Percentiles rank a stretch among this genome's conserved stretches.
These are phyloP conservation scores for Grammomys surdaster DNA, from an alignment of 2,113 vertebrate genomes.

Conservation along the genomic window DNA sequence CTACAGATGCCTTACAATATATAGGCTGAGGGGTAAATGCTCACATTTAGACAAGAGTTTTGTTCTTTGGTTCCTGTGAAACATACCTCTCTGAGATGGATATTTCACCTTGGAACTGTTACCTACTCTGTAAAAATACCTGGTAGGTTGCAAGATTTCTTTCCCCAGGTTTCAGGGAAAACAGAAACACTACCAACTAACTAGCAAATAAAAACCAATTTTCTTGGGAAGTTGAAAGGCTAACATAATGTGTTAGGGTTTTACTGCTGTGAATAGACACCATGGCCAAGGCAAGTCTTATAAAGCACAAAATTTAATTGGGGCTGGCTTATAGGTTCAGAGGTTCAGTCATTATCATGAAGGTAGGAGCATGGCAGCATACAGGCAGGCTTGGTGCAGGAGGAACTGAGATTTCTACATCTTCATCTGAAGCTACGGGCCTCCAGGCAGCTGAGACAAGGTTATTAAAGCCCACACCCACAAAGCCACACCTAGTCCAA, in stretches of 20 bases:
- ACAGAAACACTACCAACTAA: background rate
- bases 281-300: too few relatives aligned
- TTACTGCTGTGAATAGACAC: too few relatives aligned
- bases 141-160: background rate
- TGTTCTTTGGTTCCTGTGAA: background rate
- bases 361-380: too few relatives aligned
- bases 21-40: background rate
- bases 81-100: background rate
- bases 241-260: background rate
- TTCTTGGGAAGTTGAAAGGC: background rate
- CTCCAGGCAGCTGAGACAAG: too few relatives aligned
- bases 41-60: background rate
- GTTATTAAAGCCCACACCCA: too few relatives aligned
- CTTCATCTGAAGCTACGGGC: too few relatives aligned
- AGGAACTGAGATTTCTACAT: too few relatives aligned
- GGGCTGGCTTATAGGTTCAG: too few relatives aligned
- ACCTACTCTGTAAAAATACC: background rate
- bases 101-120: background rate
- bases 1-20: background rate
- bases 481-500: too few relatives aligned
- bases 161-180: background rate
- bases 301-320: too few relatives aligned
- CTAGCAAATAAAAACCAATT: background rate
- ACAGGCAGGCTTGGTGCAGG: too few relatives aligned
- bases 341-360: too few relatives aligned